Evolutionary conservation across 2,797 vertebrate species (phyloP), one percentile per base, ranked within the genome.

Genomic region (Chloroceryle inda): DNA sequence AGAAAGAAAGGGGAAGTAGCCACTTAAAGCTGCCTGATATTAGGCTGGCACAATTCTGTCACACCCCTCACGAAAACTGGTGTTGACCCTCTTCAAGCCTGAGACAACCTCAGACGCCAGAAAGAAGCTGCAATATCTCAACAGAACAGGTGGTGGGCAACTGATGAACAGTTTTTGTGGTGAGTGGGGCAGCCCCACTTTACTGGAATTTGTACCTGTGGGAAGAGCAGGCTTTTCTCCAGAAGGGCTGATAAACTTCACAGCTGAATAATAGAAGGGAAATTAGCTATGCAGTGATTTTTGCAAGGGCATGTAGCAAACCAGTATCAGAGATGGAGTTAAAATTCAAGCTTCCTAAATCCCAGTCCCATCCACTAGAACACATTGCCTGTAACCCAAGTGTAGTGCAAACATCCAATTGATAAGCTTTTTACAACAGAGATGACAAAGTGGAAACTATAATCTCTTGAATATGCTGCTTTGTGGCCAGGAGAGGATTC

Each of bases 371-470:
- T 63, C 81, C 72, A 83, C 94, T 85, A 94, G 76, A 89, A 85
- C 58, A 85, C 50, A 59, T 3, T 61, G 52, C 81, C 37, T 68
- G 62, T 75, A 94, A 93, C 78, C 69, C 88, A 88, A 91, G 77
- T 45, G 42, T 55, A 91, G 77, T 55, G 52, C 80, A 90, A 94
- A 87, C 71, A 93, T 63, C 31, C 90, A 84, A 5, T 73, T 90
- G 89, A 93, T 90, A 95, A 94, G 85, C 38, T 76, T 96, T 96
- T 92, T 94, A 85, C 86, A 94, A 78, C 42, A 75, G 62, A 73
- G 50, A 85, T 85, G 85, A 78, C 82, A 88, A 94, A 94, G 58
- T 84, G 62, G 82, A 83, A 94, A 89, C 88, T 66, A 69, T 80
- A 91, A 91, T 94, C 87, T 95, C 72, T 76, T 89, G 58, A 79